Evolutionary conservation across 2,888 invertebrate genomes (phyloP), one percentile per base, ranked within the genome.

Genomic region (Helleia helle): DNA sequence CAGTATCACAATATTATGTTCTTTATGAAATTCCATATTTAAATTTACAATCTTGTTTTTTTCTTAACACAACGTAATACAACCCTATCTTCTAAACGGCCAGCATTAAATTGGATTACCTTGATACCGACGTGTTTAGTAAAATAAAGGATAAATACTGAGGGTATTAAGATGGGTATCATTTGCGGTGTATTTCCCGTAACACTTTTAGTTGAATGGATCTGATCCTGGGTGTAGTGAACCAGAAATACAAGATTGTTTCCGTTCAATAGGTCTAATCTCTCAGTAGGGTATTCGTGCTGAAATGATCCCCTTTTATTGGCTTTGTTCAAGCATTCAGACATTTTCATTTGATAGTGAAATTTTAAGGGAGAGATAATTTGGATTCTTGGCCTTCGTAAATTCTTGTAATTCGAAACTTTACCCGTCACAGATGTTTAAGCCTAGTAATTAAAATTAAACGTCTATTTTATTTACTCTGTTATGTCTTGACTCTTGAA

Each of bases 181-280:
- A 56, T 59, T 60, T 52, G 55, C 45, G 55, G 49, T 55, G 50
- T 52, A 55, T 59, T 62, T 60, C 51, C 47, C 54, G 53, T 61
- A 68, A 66, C 62, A 70, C 58, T 65, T 65, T 62, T 58, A 59
- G 59, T 54, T 48, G 46, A 54, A 51, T 49, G 55, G 56, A 68
- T 71, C 59, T 55, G 57, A 67, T 68, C 64, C 61, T 34, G 59
- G 56, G 65, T 59, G 59, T 70, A 76, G 71, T 73, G 74, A 71
- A 65, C 68, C 73, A 73, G 71, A 76, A 73, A 77, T 68, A 79
- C 74, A 79, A 76, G 79, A 75, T 79, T 77, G 74, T 76, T 79
- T 77, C 79, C 81, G 73, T 71, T 69, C 79, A 72, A 75, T 77
- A 75, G 68, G 62, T 65, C 69, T 77, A 79, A 80, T 81, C 76